Evolutionary conservation across 2,113 vertebrate genomes (phyloP), one percentile per base, ranked within the genome.

Genomic region (Sapayoa aenigma): DNA sequence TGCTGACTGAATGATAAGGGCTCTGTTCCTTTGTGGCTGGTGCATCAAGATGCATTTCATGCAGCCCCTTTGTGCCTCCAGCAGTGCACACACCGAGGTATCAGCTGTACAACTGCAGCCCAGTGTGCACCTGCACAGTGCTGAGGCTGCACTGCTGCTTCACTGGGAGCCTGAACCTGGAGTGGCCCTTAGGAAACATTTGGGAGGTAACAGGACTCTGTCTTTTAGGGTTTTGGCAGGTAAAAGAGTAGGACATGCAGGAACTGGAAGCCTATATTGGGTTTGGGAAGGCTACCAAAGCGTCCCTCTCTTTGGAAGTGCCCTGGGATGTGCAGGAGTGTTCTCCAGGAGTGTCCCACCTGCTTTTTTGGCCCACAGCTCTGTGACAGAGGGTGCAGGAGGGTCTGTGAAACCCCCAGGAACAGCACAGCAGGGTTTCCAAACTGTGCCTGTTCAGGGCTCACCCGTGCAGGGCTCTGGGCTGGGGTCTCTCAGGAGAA

Each of bases 1-100:
- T 88, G 89, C 86, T 84, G 59, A 8, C 55, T 92, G 92, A 95
- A 93, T 93, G 89, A 95, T 89, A 94, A 95, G 73, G 59, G 55
- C 49, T 86, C 39, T 47, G 16, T 50, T 68, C 39, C 30, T 94
- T 94, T 90, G 90, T 94, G 93, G 59, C 50, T 78, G 33, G 21
- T 41, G n/a, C 65, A 78, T 96, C 76, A 63, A 24, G 76, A 89
- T 89, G 83, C 83, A 28, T 47, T 84, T 47, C 89, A 52, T 80
- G 89, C 59, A 93, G 80, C 60, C 77, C 55, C 35, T 52, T 90
- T 25, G 85, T 76, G 71, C 73, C 68, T 55, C 53, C 55, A 9
- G 86, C 83, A 66, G 82, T 67, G 68, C 80, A 69, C 83, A 74
- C 83, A 71, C 5, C 17, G 62, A 88, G 22, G 27, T 55, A 37